Conservation (phyloP, 1,140 invertebrate species). For the Watersipora subatra region DNA sequence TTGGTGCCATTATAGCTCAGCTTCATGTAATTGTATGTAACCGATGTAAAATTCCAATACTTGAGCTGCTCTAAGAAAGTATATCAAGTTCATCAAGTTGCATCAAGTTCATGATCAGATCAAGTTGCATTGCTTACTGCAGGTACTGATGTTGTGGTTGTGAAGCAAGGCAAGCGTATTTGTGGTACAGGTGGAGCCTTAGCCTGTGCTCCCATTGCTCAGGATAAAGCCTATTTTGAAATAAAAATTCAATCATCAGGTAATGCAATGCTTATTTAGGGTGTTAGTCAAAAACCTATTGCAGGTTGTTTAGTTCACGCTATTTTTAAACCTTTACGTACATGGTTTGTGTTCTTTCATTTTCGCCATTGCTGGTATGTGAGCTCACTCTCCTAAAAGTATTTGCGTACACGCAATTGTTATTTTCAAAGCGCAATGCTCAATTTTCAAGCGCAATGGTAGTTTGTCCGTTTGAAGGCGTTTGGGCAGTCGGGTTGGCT, state of each 20-base stretch:
- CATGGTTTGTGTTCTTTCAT: neutral
- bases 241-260: slow-evolving; percentile 91
- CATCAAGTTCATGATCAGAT: too few species aligned
- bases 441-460: neutral
- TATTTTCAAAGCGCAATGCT: neutral
- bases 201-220: slow-evolving; percentile 79
- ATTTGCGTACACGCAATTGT: too few species aligned
- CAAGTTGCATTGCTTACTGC: too few species aligned
- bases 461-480: slow-evolving; percentile 33
- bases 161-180: slow-evolving; percentile 85
- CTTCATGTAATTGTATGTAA: too few species aligned
- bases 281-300: neutral
- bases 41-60: too few species aligned
- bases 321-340: neutral
- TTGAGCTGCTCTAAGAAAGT: too few species aligned
- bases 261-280: slow-evolving; percentile 18
- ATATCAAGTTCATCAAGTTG: too few species aligned
- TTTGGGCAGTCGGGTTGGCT: slow-evolving; percentile 86
- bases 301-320: neutral
- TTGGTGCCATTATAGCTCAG: too few species aligned
- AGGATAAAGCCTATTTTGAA: slow-evolving; percentile 98
- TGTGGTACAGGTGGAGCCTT: slow-evolving; percentile 89
- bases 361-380: neutral
- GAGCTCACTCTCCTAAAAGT: neutral
- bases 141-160: slow-evolving; percentile 94